Evolutionary conservation across 23 tunicate species (phyloP), one percentile per base, ranked within the genome.

Genomic region (Diplosoma virens): DNA sequence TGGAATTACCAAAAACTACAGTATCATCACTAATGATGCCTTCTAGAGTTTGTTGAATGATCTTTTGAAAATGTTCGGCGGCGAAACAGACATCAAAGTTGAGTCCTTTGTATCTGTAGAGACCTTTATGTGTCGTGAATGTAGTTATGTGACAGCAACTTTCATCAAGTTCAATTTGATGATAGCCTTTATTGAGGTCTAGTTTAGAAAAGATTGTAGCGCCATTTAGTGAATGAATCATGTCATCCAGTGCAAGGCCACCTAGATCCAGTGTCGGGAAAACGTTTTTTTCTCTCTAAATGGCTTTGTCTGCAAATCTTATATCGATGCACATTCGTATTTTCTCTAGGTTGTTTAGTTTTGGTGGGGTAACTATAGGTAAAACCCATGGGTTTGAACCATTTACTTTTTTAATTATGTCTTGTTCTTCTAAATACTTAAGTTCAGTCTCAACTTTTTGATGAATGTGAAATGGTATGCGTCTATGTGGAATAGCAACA

Each of bases 181-280:
- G 74, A 32, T 60, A 76, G 11, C 81, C 81, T 73, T 73, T 60
- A n/a, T 76, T 76, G 18, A 76, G 53, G 33, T 76, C 81, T 27
- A 74, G 17, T 28, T 74, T 70, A 26, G 64, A 11, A 7, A n/a
- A 70, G 36, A 64, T 31, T 3, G 71, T 73, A 47, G 66, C 52
- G 5, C 71, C 81, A 60, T 59, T 76, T 16, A 76, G 41, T 3
- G 9, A 23, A 18, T 33, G 71, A 73, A 76, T 20, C 47, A 59
- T 20, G 17, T 76, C 81, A 5, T 76, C 74, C 21, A n/a, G n/a
- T n/a, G n/a, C n/a, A n/a, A n/a, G n/a, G n/a, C n/a, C n/a, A n/a
- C n/a, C n/a, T n/a, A n/a, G n/a, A n/a, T n/a, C n/a, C 63, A 76
- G 50, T 5, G 74, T 76, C 6, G 74, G 74, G n/a, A 76, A 60